Evolutionary conservation across 2,113 vertebrate species (phyloP).

Genomic region (Gasterosteus nipponicus): DNA sequence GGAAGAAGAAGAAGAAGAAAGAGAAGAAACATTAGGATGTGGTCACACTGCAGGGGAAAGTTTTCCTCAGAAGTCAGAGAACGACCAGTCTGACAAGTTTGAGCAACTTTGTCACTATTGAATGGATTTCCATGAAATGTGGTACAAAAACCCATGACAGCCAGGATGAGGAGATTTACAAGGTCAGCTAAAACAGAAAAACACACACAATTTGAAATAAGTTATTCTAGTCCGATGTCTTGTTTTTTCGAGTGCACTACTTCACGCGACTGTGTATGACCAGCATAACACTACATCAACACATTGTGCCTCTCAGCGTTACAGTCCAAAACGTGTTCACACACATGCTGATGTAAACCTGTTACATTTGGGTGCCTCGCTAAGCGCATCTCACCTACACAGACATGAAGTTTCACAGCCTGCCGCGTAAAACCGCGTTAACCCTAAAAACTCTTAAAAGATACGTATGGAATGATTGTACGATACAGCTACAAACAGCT

Average conservation of each 20-base stretch:
- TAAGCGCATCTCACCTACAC: neutral
- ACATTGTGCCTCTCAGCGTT: neutral
- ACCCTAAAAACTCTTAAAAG: neutral
- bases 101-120: neutral
- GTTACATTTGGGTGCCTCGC: neutral
- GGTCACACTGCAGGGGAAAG: neutral
- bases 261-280: neutral
- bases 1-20: neutral
- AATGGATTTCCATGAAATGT: neutral
- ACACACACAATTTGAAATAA: neutral
- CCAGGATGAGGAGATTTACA: neutral
- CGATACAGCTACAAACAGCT: neutral
- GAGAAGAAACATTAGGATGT: neutral
- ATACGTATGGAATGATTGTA: neutral
- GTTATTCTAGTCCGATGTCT: neutral
- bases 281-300: neutral
- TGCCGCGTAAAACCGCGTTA: neutral
- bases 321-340: constrained; percentile 1
- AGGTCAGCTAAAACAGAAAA: neutral
- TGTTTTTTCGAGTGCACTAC: neutral
- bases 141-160: neutral
- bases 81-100: neutral
- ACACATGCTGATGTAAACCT: neutral
- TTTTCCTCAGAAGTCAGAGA: neutral
- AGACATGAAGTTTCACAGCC: neutral